Base-by-base conservation (phyloP, 1,140 invertebrate genomes). In the Notospermus geniculatus region DNA sequence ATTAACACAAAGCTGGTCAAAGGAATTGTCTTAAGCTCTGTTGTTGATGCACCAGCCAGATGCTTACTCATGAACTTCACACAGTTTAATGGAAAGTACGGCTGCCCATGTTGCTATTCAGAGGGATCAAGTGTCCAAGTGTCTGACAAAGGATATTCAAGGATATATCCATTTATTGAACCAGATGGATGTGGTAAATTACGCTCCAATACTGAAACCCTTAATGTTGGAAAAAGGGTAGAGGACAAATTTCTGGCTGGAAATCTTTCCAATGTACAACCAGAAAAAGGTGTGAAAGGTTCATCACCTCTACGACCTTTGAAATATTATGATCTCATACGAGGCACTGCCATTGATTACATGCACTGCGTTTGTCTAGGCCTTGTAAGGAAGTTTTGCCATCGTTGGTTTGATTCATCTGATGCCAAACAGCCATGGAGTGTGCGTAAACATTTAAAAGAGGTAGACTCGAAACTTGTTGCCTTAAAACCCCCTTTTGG, bases 281-380 rank as follows among this genome's bases (percentile, higher is more conserved):
- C 52, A 29, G 39, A 45, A 22, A 57, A 64, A 57, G 64, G 67
- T 11, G 30, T 64, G 1, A 69, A 68, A 62, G 64, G 60, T 1
- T 57, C 59, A n/a, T 61, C 59, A 45, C 63, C 54, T 56, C 41
- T 63, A 11, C 32, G 46, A 19, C 28, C 57, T 19, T 61, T 66
- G 27, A 60, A 41, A 17, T 58, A 59, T n/a, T 68, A 63, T 59
- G 27, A 66, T 22, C 62, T 63, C 19, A 15, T 63, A 19, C 15
- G 57, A 54, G 61, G 64, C 11, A 63, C 61, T 17, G 55, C 46
- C 17, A 69, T 69, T 29, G 67, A 69, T 50, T 69, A 69, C 32
- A 69, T 69, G 67, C 67, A 69, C 58, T 59, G 67, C 17, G 56
- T 66, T 22, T 50, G 61, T n/a, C 41, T 67, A 5, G 68, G 65